Percentiles rank a stretch among this genome's conserved stretches.
Evolutionary conservation across 2,888 invertebrate genomes (phyloP).

Genomic region (Corythucha ciliata): DNA sequence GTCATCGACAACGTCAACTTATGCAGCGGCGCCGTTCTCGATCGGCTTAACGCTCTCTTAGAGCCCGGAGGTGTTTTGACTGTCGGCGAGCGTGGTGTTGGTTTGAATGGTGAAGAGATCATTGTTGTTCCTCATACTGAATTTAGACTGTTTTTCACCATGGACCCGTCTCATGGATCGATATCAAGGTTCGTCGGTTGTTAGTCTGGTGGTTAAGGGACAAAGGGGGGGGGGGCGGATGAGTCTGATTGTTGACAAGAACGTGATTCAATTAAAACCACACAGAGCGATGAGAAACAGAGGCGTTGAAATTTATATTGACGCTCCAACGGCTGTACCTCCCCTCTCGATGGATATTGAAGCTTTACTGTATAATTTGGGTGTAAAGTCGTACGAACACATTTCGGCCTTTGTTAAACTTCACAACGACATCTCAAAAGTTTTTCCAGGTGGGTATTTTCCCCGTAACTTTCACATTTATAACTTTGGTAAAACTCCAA

Average conservation of each 20-base stretch:
- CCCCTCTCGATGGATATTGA: conserved; percentile 44
- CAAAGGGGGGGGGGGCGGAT: no score
- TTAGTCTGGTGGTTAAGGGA: no score
- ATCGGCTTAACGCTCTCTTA: conserved; percentile 87
- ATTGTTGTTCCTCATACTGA: conserved; percentile 74
- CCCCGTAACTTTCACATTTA: no score
- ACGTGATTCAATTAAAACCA: no score
- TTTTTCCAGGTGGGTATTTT: conserved; percentile 21
- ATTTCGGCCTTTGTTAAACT: conserved; percentile 20
- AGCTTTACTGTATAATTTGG: conserved; percentile 44
- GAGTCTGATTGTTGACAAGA: no score
- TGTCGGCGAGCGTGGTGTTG: conserved; percentile 84
- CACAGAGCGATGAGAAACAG: conserved; percentile 93
- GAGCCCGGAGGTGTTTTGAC: conserved; percentile 85
- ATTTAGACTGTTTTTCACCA: conserved; percentile 87
- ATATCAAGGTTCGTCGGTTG: conserved; percentile 90
- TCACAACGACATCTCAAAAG: conserved; percentile 19
- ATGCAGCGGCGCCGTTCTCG: conserved; percentile 91
- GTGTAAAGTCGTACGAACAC: conserved; percentile 39
- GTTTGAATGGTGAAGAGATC: conserved; percentile 56
- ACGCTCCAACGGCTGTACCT: conserved; percentile 36
- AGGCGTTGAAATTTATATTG: conserved; percentile 78
- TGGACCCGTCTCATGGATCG: conserved; percentile 92
- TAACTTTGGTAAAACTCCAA: no score
- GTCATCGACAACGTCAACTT: conserved; percentile 88